A percentile compares a stretch with the other conserved stretches of the same genome.
phyloP scores from a whole-genome alignment of 1,140 invertebrate genomes.

The Melitaea cinxia region DNA sequence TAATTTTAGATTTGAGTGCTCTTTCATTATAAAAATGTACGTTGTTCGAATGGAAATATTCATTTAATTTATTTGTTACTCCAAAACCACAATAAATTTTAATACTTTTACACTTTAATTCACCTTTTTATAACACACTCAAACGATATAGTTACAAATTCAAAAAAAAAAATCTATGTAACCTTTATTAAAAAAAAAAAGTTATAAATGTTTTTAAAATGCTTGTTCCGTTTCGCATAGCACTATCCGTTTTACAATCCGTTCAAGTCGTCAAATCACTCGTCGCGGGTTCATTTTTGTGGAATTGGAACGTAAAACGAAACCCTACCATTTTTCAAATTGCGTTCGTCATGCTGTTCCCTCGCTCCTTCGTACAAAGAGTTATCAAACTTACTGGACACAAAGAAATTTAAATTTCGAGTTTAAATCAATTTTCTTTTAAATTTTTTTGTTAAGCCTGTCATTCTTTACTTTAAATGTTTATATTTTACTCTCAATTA shows the following conservation, averaged over 20 bases:
- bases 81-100: not conserved
- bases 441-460: not conserved
- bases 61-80: constrained; percentile 2
- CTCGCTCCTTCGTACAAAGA: constrained; percentile 53
- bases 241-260: constrained; percentile 66
- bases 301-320: constrained; percentile 73
- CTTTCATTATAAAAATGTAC: constrained; percentile 49
- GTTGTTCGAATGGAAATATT: constrained; percentile 23
- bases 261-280: constrained; percentile 75
- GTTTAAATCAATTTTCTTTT: constrained; percentile 16
- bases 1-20: constrained; percentile 69
- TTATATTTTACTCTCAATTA: not conserved
- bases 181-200: not conserved
- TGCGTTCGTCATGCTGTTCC: constrained; percentile 76
- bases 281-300: constrained; percentile 75
- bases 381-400: constrained; percentile 55
- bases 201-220: constrained; percentile 19
- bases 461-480: not conserved
- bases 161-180: not conserved
- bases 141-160: not conserved
- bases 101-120: not conserved
- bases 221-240: constrained; percentile 58
- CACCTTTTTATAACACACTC: not conserved
- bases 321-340: constrained; percentile 76
- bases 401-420: constrained; percentile 60